Conservation (phyloP, 2,888 invertebrate genomes). For the Myathropa florea region DNA sequence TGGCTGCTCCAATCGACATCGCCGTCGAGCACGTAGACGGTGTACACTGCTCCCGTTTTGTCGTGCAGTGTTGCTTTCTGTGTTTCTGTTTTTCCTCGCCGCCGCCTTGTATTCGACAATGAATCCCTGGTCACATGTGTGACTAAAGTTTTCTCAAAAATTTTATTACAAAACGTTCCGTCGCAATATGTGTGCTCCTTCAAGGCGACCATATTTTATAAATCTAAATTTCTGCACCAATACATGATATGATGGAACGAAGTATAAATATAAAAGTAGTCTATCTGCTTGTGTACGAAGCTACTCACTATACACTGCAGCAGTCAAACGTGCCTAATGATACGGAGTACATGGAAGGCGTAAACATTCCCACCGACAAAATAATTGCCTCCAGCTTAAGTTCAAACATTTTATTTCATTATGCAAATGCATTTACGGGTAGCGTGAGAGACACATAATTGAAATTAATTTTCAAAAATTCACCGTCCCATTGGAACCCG, state of each 20-base stretch:
- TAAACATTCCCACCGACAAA: not conserved
- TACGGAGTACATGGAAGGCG: not conserved
- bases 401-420: slow-evolving; percentile 54
- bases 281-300: not conserved
- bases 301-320: not conserved
- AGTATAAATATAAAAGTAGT: slow-evolving; percentile 49
- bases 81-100: not conserved
- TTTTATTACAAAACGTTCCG: slow-evolving; percentile 66
- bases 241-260: slow-evolving; percentile 37
- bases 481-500: slow-evolving; percentile 29
- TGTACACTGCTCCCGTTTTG: not conserved
- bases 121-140: slow-evolving; percentile 65
- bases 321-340: not conserved
- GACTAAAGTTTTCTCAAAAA: slow-evolving; percentile 63
- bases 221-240: slow-evolving; percentile 65
- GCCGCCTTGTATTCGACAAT: slow-evolving; percentile 28
- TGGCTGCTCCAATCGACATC: slow-evolving; percentile 1
- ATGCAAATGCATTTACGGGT: slow-evolving; percentile 46
- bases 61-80: not conserved
- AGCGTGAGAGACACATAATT: not conserved
- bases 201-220: slow-evolving; percentile 38
- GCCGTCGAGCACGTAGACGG: slow-evolving; percentile 28
- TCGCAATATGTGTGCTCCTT: slow-evolving; percentile 62
- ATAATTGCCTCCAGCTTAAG: slow-evolving; percentile 27
- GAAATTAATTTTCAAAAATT: slow-evolving; percentile 55